These are phyloP conservation scores for Panulirus ornatus DNA, from an alignment of 1,140 invertebrate species.

Conservation along the genomic window DNA sequence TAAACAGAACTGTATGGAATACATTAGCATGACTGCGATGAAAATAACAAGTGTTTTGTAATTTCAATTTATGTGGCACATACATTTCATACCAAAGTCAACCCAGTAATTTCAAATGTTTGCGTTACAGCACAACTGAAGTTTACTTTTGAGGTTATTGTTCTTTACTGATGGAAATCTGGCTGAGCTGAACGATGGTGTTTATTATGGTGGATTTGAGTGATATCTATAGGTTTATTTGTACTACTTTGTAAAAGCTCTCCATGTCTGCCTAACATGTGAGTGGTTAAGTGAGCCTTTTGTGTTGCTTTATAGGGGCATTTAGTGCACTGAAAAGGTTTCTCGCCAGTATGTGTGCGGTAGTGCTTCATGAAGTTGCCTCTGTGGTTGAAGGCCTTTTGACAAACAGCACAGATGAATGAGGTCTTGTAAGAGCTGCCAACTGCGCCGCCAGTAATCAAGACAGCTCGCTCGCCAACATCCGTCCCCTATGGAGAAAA, in stretches of 20 bases:
- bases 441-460: constrained; percentile 44
- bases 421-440: constrained; percentile 28
- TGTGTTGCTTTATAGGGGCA: constrained; percentile 64
- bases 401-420: constrained; percentile 63
- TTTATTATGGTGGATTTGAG: neutral
- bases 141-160: too few species aligned
- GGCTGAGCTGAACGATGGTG: neutral
- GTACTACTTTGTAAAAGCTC: neutral
- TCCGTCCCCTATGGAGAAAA: constrained; percentile 66
- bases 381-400: constrained; percentile 65
- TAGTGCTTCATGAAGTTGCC: constrained; percentile 70
- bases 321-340: constrained; percentile 59
- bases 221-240: neutral
- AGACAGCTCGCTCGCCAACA: constrained; percentile 51
- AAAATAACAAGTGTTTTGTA: too few species aligned
- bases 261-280: constrained; percentile 60
- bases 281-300: constrained; percentile 59
- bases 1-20: too few species aligned
- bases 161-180: constrained; percentile 20
- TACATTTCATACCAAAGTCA: too few species aligned
- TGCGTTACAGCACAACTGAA: too few species aligned
- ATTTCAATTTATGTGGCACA: too few species aligned
- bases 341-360: constrained; percentile 65
- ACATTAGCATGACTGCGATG: too few species aligned
- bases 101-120: too few species aligned